Evolutionary conservation across 2,888 invertebrate genomes (phyloP), one percentile per base, ranked within the genome.

Genomic region (Cephonodes hylas): DNA sequence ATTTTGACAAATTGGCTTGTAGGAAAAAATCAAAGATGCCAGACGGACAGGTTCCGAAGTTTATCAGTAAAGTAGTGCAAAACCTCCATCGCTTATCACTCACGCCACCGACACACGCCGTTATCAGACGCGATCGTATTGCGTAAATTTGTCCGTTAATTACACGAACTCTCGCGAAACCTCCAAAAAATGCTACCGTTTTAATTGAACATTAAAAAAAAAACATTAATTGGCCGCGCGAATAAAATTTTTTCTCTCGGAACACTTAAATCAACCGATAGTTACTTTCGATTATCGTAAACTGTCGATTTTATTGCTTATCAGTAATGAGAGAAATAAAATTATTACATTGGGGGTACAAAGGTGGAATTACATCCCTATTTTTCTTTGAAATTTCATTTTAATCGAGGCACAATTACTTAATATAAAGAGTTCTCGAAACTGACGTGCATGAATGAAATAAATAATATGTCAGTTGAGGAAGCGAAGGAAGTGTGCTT

Each of bases 141-240:
- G 81, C 88, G 86, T 88, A 88, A 88, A 86, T 85, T 84, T 77
- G 82, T 79, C 73, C 67, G 77, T 83, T 88, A 87, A 88, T 86
- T 85, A 79, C 80, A 64, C 69, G 68, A 67, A 60, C 72, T 48
- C 72, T 90, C 85, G 74, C 78, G 78, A 77, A 87, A 88, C 74
- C 68, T 74, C 75, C 53, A 53, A 53, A 74, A 71, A 78, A 73
- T 75, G 84, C 84, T 84, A 84, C 87, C 80, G 85, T 84, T 87
- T 86, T 86, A 86, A 88, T 85, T 87, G 76, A 77, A 76, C 70
- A 76, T 75, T 68, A 76, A 73, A 70, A 73, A n/a, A 74, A 71
- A 62, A 56, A 58, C 66, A 79, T 81, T 85, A 84, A 86, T 84
- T 84, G 80, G 75, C 66, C 65, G 59, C 63, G 68, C 65, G 69